Evolutionary conservation across 2,113 vertebrate species (phyloP).

Genomic region (western clawed frog (Xenopus tropicalis)): UCB_Xtro_10.0 CM004450.2:73793501-73794000

Average conservation of each 20-base stretch:
- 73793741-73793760: too few relatives aligned
- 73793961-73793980: too few relatives aligned
- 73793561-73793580: conserved; percentile 88
- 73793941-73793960: too few relatives aligned
- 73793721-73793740: too few relatives aligned
- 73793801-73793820: conserved; percentile 86
- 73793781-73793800: conserved; percentile 87
- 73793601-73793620: conserved; percentile 86
- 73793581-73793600: conserved; percentile 92
- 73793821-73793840: conserved; percentile 84
- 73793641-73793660: conserved; percentile 75
- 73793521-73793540: too few relatives aligned
- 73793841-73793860: conserved; percentile 77
- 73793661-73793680: background rate
- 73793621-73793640: conserved; percentile 87
- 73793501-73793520: too few relatives aligned
- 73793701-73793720: background rate
- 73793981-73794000: background rate
- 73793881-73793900: conserved; percentile 43
- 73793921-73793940: too few relatives aligned
- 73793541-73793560: background rate
- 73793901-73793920: background rate
- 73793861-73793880: conserved; percentile 81
- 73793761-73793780: conserved; percentile 60
- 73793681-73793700: background rate